Evolutionary conservation across 2,888 invertebrate genomes (phyloP).

Genomic region (Malacosoma neustria): DNA sequence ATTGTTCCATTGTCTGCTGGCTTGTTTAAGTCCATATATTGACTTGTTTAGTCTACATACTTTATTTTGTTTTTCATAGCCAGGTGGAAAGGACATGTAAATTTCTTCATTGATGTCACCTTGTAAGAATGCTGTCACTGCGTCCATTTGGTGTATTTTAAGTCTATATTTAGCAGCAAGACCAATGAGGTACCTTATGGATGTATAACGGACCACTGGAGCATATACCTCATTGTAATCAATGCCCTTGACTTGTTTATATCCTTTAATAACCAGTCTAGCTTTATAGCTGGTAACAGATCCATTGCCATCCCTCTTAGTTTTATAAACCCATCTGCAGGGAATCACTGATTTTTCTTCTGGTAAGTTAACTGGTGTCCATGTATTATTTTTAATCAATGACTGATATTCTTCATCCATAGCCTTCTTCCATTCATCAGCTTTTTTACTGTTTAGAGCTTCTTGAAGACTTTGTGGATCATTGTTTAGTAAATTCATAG

Average conservation of each 20-base stretch:
- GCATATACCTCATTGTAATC: too few species aligned
- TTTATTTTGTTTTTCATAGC: slow-evolving; percentile 3
- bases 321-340: slow-evolving; percentile 6
- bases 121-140: slow-evolving; percentile 10
- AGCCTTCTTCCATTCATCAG: slow-evolving; percentile 10
- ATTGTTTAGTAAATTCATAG: too few species aligned
- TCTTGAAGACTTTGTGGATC: slow-evolving; percentile 9
- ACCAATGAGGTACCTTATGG: slow-evolving; percentile 9
- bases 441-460: slow-evolving; percentile 9
- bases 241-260: slow-evolving; percentile 10
- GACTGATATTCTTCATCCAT: slow-evolving; percentile 11
- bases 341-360: slow-evolving; percentile 5
- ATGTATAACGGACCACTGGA: too few species aligned
- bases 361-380: slow-evolving; percentile 6
- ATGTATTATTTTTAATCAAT: slow-evolving; percentile 8
- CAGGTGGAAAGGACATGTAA: slow-evolving; percentile 5
- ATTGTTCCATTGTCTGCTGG: slow-evolving; percentile 17
- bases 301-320: slow-evolving; percentile 8
- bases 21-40: slow-evolving; percentile 9
- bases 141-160: slow-evolving; percentile 17
- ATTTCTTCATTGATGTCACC: slow-evolving; percentile 9
- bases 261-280: slow-evolving; percentile 12
- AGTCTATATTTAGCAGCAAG: slow-evolving; percentile 13
- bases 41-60: slow-evolving; percentile 7
- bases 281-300: slow-evolving; percentile 10